Base-by-base conservation (phyloP, 1,140 invertebrate genomes). In the Eubasilissa regina region DNA sequence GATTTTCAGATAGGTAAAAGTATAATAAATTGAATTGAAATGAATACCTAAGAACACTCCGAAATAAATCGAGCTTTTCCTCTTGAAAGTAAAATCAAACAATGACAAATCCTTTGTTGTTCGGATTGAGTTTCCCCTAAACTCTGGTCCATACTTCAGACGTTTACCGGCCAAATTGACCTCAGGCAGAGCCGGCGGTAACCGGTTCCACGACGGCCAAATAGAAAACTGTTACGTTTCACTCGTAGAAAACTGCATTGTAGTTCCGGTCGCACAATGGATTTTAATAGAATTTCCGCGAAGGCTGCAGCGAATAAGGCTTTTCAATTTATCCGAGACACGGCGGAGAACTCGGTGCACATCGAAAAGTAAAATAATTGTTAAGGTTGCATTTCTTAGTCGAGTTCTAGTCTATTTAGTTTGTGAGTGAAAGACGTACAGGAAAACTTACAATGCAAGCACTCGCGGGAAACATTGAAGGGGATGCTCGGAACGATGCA, bases 311-410 rank as follows among this genome's bases (percentile, higher is more conserved):
- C 11, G 48, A 72, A 72, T 72, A 72, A 68, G 47, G 21, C 48
- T 72, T 72, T 72, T 72, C 68, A 72, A 72, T 72, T 25, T 72
- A 72, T 72, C 68, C 48, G 35, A 51, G 48, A 51, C 48, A 66
- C 35, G 62, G 17, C 35, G 62, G n/a, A 44, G 19, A 44, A 66
- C 62, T 45, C 43, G 62, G n/a, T 13, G 12, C 43, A 66, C 44
- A 45, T 66, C 43, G 25, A 12, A 47, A 43, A 45, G 43, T 45
- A 12, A 45, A 66, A 66, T 66, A 66, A 66, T 66, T 66, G 62
- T 66, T 66, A 66, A 44, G 62, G 62, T 66, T 66, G 62, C 62
- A 66, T 66, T 66, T 66, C 62, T 62, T 19, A 12, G 35, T 66
- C 19, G 58, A 62, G 58, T 62, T 62, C 58, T 62, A 62, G 58